Evolutionary conservation across 2,888 invertebrate genomes (phyloP), one percentile per base, ranked within the genome.

Genomic region (Nomada fabriciana): DNA sequence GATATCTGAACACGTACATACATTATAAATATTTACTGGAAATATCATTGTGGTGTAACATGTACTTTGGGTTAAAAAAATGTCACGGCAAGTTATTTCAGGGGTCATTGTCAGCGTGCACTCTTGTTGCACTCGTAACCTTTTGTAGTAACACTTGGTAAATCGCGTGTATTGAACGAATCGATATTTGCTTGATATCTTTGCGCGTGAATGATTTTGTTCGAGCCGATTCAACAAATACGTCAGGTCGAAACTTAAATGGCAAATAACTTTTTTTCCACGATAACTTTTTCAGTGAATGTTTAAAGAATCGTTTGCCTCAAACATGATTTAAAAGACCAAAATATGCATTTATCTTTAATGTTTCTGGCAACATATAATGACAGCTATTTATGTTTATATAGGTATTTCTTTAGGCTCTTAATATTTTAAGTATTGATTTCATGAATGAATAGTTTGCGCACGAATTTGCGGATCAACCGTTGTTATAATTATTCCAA

Each of bases 51-150:
- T 47, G 36, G 47, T 47, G 47, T 80, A 29, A 67, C 80, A 23
- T 43, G 43, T 25, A 29, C 36, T 36, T 11, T 10, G 64, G 25
- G 64, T 20, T 68, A 80, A 29, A 57, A 76, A 57, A 57, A 60
- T 11, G 13, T 65, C 47, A 29, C 15, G 15, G 47, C n/a, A 23
- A 53, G 70, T 61, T 60, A 57, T 74, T 74, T 70, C 70, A 59
- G 55, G 67, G 80, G 67, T 82, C 74, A 80, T 60, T 80, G 70
- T 29, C 67, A 43, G 61, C 42, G 10, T 53, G 42, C 72, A 64
- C 50, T 68, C 78, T 60, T 23, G 53, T 9, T 55, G 50, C 79
- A 42, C 60, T 43, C 23, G 25, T 47, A 73, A 68, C 67, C 61
- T 68, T 80, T 79, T 61, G 7, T 11, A 65, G n/a, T 25, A 50